Base-by-base conservation (phyloP, 2,113 vertebrate genomes). In the Anser cygnoides region DNA sequence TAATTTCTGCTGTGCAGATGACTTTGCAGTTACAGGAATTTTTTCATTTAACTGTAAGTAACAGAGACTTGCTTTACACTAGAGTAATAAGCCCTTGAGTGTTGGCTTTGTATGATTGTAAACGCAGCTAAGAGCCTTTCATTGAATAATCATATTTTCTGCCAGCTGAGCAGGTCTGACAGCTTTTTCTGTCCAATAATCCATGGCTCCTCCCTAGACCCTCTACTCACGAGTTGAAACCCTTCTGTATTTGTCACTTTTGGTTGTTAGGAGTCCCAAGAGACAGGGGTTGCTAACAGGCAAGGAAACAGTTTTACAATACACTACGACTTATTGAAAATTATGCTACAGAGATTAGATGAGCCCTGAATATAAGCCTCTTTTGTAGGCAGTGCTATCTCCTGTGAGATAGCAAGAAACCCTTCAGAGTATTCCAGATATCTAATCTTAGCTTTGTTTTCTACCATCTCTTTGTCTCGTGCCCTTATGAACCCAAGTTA, bases 101-200 rank as follows among this genome's bases (percentile, higher is more conserved):
- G 35, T 62, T 83, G 44, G 33, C 71, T 89, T 95, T 91, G 81
- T 89, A 43, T 75, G 18, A 43, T 5, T 87, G 66, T 41, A 83
- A 85, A 87, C 58, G 55, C 37, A 92, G n/a, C 65, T 93, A 90
- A 90, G 72, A 96, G 44, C 59, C 25, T 91, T 89, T 67, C 70
- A 84, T 82, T 71, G 62, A 84, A 84, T 61, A 80, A 71, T 58
- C 44, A 44, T 14, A 25, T 54, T 87, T 95, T 70, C 78, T 87
- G 54, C 57, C 70, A 82, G 21, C 50, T 66, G 93, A 88, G n/a
- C 49, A 91, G 62, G 35, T 92, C 82, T 88, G 46, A 43, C 74
- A 83, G 54, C 61, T 89, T 92, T 93, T 88, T 84, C 54, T 88
- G 72, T 72, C 46, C 43, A 26, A 19, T 37, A 63, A 77, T 82